phyloP scores from a whole-genome alignment of 2,888 invertebrate species.

The Junonia oenone region DNA sequence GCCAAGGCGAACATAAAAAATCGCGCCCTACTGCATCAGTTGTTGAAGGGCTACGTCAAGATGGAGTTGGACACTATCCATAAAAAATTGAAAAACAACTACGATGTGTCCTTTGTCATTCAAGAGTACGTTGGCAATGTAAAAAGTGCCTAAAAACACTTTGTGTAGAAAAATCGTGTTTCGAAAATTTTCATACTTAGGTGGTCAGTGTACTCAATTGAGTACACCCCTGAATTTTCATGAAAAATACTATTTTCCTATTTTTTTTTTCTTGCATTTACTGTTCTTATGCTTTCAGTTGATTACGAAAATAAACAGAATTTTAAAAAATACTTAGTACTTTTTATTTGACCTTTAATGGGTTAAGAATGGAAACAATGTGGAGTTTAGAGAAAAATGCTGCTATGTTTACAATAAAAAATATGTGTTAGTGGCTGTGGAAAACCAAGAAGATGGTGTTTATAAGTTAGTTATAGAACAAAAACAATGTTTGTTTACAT shows the following conservation, averaged over 20 bases:
- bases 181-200: conserved; percentile 10
- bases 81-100: neutral
- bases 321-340: no score
- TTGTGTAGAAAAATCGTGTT: conserved; percentile 5
- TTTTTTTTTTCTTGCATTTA: neutral
- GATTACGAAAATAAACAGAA: no score
- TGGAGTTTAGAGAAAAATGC: neutral
- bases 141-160: conserved; percentile 10
- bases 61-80: neutral
- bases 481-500: neutral
- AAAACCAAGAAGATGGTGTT: neutral
- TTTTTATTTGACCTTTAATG: no score
- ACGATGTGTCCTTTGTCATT: neutral
- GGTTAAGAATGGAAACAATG: neutral
- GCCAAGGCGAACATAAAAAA: neutral
- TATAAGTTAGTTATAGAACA: neutral
- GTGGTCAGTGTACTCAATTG: neutral
- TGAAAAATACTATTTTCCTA: neutral
- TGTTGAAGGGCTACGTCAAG: neutral
- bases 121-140: conserved; percentile 9
- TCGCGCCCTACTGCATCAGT: neutral
- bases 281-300: no score
- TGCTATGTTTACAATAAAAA: neutral
- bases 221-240: neutral
- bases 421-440: neutral